Base-by-base conservation (phyloP, 2,113 vertebrate genomes). In the Aepyceros melampus region DNA sequence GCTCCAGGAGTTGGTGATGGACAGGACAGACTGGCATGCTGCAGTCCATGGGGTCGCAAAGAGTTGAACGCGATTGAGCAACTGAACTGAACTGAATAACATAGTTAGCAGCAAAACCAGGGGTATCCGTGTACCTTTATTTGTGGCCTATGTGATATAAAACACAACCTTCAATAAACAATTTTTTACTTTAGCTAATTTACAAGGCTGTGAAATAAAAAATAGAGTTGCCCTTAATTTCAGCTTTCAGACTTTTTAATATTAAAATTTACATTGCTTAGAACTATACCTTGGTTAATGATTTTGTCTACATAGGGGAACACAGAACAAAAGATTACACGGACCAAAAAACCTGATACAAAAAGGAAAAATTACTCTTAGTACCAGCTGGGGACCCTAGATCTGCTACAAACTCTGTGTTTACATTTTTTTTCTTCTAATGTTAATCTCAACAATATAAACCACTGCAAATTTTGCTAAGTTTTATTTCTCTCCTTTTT, bases 371-470 rank as follows among this genome's bases (percentile, higher is more conserved):
- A 85, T 87, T 82, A 31, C 51, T 83, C 71, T n/a, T 11, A 76
- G 89, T 45, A 45, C 79, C 27, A 94, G 36, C 17, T 45, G 43
- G 13, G 33, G 53, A 47, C 21, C 19, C 12, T 21, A 79, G 86
- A 78, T 96, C 23, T 97, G 67, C 93, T 91, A 78, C 36, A 56
- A 58, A 83, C 29, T 76, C 60, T 98, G 88, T 82, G 67, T 95
- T 95, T 97, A 49, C 36, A 81, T 31, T 98, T 53, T 96, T 96
- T 93, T 96, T 17, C 94, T 97, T 33, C 85, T 90, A 94, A 97
- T 53, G 56, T 25, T 96, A 96, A 98, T n/a, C 1, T 33, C 51
- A 96, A 19, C 45, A 94, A 60, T 33, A 95, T 86, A 49, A 97
- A 84, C 45, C 78, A 97, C 79, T 95, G 45, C 47, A 13, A 45